Percentiles rank a stretch among this genome's conserved stretches.
Conservation (phyloP, 2,113 vertebrate species). For the Scytalopus superciliaris region DNA sequence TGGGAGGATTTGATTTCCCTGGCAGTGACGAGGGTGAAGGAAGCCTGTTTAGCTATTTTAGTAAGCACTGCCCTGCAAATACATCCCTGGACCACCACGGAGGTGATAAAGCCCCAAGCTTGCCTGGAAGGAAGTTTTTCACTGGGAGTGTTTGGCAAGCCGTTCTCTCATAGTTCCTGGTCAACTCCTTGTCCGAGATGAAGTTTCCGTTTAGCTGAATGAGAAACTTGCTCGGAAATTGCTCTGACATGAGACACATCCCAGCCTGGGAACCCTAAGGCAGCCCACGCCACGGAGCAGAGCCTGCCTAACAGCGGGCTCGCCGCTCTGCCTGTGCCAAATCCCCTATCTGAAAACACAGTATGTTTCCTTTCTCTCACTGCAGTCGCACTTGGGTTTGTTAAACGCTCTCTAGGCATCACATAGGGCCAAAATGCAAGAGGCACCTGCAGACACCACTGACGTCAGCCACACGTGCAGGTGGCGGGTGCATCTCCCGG, state of each 20-base stretch:
- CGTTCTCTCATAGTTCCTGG: background rate
- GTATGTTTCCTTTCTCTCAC: conserved; percentile 63
- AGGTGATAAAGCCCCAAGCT: background rate
- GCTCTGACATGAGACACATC: background rate
- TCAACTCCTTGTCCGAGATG: background rate
- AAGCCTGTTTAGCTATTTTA: background rate
- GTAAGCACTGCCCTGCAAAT: background rate
- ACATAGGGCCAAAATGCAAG: background rate
- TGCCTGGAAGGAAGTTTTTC: background rate
- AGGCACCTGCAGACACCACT: background rate
- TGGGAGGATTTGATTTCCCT: background rate
- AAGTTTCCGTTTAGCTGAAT: background rate
- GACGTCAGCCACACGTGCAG: background rate
- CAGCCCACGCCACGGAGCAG: background rate
- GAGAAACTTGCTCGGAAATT: background rate
- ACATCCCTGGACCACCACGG: background rate
- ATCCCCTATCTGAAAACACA: conserved; percentile 58
- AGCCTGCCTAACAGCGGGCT: conserved; percentile 21
- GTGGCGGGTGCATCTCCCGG: background rate
- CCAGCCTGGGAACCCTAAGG: background rate
- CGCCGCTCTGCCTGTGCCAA: background rate
- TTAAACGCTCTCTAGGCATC: background rate
- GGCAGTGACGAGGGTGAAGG: background rate
- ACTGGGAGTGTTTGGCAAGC: background rate
- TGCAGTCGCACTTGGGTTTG: background rate